Percentiles rank a stretch among this genome's conserved stretches.
Evolutionary conservation across 2,888 invertebrate genomes (phyloP).

Genomic region (Dolichomitus sp.): DNA sequence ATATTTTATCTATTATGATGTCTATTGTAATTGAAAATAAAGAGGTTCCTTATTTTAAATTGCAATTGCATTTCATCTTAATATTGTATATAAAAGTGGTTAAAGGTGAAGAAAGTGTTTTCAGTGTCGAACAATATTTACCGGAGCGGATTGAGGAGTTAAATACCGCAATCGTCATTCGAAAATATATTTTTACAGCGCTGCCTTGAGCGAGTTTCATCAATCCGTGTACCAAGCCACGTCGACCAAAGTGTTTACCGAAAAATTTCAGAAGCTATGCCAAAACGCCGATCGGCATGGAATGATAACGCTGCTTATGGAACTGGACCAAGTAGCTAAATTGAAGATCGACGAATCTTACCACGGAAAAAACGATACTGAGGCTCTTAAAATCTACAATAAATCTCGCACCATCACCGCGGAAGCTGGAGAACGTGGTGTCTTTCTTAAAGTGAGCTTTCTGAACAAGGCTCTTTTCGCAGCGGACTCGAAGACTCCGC

Average conservation of each 20-base stretch:
- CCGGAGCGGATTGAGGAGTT: no score
- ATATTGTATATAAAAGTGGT: no score
- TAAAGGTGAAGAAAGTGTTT: no score
- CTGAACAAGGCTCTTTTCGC: conserved; percentile 78
- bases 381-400: conserved; percentile 72
- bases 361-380: conserved; percentile 73
- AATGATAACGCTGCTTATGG: conserved; percentile 77
- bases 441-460: conserved; percentile 53
- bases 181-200: conserved; percentile 37
- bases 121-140: no score
- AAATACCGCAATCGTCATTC: background rate
- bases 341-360: conserved; percentile 73
- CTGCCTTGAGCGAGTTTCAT: conserved; percentile 69
- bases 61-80: no score
- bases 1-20: no score
- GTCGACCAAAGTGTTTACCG: conserved; percentile 42
- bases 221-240: conserved; percentile 69
- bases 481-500: conserved; percentile 68
- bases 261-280: conserved; percentile 46
- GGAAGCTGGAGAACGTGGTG: conserved; percentile 35
- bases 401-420: conserved; percentile 44
- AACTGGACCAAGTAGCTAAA: conserved; percentile 70
- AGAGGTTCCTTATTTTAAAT: no score
- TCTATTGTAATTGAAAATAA: no score
- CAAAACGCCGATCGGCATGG: conserved; percentile 69